Evolutionary conservation across 2,113 vertebrate species (phyloP).

Genomic region (Ranitomeya variabilis): DNA sequence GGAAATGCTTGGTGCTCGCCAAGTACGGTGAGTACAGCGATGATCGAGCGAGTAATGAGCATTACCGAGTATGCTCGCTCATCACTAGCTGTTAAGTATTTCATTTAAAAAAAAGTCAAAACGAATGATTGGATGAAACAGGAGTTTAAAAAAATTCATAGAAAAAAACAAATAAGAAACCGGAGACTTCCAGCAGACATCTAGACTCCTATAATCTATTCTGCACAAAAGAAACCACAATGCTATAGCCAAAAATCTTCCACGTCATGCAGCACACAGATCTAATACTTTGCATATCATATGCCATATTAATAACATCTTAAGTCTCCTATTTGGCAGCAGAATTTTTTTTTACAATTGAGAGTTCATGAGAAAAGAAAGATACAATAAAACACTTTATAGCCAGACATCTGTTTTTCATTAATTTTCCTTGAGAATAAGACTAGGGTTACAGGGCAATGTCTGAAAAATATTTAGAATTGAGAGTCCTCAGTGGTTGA

Average conservation of each 20-base stretch:
- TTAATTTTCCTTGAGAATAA: background rate
- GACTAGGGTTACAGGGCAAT: background rate
- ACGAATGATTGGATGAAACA: background rate
- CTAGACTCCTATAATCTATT: conserved; percentile 51
- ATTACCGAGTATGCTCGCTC: too few relatives aligned
- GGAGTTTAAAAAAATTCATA: background rate
- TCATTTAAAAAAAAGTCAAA: background rate
- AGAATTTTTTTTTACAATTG: background rate
- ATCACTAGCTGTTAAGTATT: too few relatives aligned
- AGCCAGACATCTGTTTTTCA: background rate
- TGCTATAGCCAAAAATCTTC: conserved; percentile 19
- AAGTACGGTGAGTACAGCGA: too few relatives aligned
- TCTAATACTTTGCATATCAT: conserved; percentile 5
- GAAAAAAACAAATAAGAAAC: background rate
- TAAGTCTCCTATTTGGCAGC: conserved; percentile 19
- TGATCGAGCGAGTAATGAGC: too few relatives aligned
- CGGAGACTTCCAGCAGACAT: conserved; percentile 12
- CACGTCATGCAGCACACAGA: background rate
- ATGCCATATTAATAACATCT: conserved; percentile 9
- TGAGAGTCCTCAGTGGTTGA: too few relatives aligned
- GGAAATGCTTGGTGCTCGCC: too few relatives aligned
- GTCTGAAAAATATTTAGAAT: too few relatives aligned
- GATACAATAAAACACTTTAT: background rate
- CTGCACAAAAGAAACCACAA: conserved; percentile 39
- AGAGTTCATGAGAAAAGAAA: conserved; percentile 4